Conservation (phyloP, 1,140 invertebrate genomes). For the Odontomachus brunneus region DNA sequence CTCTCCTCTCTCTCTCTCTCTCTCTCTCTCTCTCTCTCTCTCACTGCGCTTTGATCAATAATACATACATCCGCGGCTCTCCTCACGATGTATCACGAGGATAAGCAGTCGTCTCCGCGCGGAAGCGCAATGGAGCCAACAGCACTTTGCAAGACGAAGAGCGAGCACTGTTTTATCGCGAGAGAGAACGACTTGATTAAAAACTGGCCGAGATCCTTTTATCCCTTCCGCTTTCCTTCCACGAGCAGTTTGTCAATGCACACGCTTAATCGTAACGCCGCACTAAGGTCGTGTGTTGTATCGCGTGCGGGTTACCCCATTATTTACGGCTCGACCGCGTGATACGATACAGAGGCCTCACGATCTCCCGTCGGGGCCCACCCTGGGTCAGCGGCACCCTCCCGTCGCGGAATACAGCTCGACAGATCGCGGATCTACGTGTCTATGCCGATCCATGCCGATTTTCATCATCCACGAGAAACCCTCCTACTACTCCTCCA, state of each 20-base stretch:
- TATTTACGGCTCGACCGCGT: conserved; percentile 48
- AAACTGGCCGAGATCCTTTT: background rate
- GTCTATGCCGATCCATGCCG: conserved; percentile 29
- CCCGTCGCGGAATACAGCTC: conserved; percentile 8
- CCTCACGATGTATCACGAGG: background rate
- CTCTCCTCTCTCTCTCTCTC: no score
- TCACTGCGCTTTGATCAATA: conserved; percentile 14
- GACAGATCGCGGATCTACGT: conserved; percentile 24
- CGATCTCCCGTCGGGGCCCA: conserved; percentile 44
- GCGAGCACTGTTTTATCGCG: background rate
- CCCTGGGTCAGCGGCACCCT: conserved; percentile 47
- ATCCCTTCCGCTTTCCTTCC: background rate
- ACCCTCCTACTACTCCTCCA: background rate
- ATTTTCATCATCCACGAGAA: conserved; percentile 30
- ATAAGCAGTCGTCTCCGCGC: background rate
- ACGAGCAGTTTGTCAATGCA: conserved; percentile 48
- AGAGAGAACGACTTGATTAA: background rate
- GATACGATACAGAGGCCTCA: conserved; percentile 31
- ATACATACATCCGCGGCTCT: background rate
- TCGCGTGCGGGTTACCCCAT: conserved; percentile 57
- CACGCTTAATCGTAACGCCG: conserved; percentile 19
- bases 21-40: no score
- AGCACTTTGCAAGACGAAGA: background rate
- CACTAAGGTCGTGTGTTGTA: conserved; percentile 54
- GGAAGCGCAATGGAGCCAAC: background rate